phyloP scores from a whole-genome alignment of 2,113 vertebrate genomes.

The Monopterus albus region DNA sequence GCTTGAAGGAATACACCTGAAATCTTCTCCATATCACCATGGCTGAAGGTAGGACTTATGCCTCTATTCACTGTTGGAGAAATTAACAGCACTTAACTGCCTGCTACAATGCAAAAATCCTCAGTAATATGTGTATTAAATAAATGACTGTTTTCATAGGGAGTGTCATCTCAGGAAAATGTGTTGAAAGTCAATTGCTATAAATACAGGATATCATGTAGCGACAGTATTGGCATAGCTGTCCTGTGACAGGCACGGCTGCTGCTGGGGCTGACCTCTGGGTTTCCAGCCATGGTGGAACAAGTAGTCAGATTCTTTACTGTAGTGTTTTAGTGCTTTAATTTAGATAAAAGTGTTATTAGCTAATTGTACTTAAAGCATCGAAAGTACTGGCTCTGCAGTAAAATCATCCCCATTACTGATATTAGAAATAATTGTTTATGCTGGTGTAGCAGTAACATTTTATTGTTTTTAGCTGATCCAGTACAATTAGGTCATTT shows the following conservation, averaged over 20 bases:
- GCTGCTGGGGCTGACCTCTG: constrained; percentile 35
- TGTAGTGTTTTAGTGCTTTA: too few relatives aligned
- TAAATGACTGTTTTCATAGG: constrained; percentile 28
- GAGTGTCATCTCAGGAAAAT: constrained; percentile 17
- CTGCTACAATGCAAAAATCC: background rate
- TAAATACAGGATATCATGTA: constrained; percentile 79
- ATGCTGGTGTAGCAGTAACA: too few relatives aligned
- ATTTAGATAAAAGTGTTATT: background rate
- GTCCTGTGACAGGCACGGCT: constrained; percentile 51
- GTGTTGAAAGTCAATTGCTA: constrained; percentile 72
- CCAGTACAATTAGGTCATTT: too few relatives aligned
- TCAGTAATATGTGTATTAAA: background rate
- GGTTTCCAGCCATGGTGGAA: too few relatives aligned
- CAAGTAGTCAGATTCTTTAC: background rate
- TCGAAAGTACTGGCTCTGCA: background rate
- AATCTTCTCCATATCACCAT: constrained; percentile 58
- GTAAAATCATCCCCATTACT: too few relatives aligned
- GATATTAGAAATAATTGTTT: too few relatives aligned
- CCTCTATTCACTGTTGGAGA: background rate
- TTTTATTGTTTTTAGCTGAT: too few relatives aligned
- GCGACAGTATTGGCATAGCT: constrained; percentile 53
- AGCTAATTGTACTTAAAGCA: background rate
- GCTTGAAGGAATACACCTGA: constrained; percentile 41
- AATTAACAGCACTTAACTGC: background rate
- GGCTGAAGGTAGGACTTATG: constrained; percentile 78